Conservation (phyloP, 2,797 vertebrate species). For the Semaprochilodus insignis region DNA sequence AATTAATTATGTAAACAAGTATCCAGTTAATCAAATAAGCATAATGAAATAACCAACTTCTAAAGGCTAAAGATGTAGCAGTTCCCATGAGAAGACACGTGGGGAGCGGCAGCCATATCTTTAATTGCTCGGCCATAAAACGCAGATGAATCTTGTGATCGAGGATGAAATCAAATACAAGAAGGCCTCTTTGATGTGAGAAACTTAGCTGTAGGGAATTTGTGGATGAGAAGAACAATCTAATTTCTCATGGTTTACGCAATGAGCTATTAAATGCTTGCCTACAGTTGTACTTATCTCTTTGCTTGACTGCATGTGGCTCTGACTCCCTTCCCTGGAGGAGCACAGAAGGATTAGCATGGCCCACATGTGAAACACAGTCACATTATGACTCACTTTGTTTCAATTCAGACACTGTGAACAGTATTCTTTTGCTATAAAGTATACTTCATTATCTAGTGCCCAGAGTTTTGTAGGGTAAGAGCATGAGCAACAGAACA, state of each 20-base stretch:
- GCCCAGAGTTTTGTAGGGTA: too few species aligned
- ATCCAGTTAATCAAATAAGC: neutral
- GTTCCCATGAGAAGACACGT: slow-evolving; percentile 28
- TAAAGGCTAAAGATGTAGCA: slow-evolving; percentile 8
- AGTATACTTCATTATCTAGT: neutral
- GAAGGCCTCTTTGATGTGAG: slow-evolving; percentile 22
- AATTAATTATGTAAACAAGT: neutral
- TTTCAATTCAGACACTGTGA: neutral
- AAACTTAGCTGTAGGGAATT: slow-evolving; percentile 21
- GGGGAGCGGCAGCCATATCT: slow-evolving; percentile 27
- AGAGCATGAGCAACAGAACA: neutral
- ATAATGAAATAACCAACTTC: neutral
- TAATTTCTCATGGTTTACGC: slow-evolving; percentile 2
- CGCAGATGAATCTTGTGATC: slow-evolving; percentile 40
- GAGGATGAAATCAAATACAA: slow-evolving; percentile 31
- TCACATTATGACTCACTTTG: neutral
- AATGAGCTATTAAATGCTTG: slow-evolving; percentile 12
- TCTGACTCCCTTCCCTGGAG: neutral
- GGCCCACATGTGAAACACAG: neutral
- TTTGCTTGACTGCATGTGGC: neutral
- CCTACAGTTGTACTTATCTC: neutral
- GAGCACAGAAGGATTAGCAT: neutral
- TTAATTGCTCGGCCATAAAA: slow-evolving; percentile 31
- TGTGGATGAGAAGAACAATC: neutral
- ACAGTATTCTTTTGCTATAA: neutral